phyloP scores from a whole-genome alignment of 2,888 invertebrate species.

The Phragmatobia fuliginosa region DNA sequence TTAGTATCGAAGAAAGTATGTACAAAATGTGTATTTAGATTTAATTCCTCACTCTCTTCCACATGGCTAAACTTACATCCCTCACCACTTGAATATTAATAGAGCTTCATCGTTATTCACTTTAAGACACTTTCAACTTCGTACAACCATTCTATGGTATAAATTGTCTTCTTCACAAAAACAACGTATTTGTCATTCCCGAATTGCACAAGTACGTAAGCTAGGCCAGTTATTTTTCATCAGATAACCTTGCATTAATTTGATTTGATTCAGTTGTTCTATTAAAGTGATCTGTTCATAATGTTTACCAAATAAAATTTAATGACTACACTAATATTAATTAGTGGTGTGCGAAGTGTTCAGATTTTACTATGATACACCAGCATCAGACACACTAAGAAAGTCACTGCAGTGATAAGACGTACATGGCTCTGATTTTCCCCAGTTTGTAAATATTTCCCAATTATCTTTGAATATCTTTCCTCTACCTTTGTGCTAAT shows the following conservation, averaged over 20 bases:
- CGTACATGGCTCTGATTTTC: background rate
- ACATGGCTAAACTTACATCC: background rate
- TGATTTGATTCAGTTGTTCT: too few relatives aligned
- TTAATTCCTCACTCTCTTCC: background rate
- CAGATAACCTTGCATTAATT: too few relatives aligned
- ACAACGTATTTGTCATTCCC: background rate
- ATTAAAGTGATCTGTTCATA: too few relatives aligned
- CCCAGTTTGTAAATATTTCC: slow-evolving; percentile 16
- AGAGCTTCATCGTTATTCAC: background rate
- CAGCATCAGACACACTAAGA: background rate
- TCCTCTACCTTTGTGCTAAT: slow-evolving; percentile 55
- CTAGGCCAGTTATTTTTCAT: background rate
- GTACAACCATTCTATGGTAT: background rate
- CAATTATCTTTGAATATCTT: slow-evolving; percentile 25
- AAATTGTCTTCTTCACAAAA: background rate
- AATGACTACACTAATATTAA: too few relatives aligned
- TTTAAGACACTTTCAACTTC: background rate
- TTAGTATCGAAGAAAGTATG: background rate
- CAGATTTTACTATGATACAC: background rate
- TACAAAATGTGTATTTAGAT: background rate
- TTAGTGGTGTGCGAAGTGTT: background rate
- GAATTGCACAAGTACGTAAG: background rate
- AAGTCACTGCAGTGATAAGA: background rate
- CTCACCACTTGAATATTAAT: background rate
- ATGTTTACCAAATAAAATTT: too few relatives aligned